A percentile compares a stretch with the other conserved stretches of the same genome.
phyloP scores from a whole-genome alignment of 2,113 vertebrate species.

The Clarias macrocephalus region DNA sequence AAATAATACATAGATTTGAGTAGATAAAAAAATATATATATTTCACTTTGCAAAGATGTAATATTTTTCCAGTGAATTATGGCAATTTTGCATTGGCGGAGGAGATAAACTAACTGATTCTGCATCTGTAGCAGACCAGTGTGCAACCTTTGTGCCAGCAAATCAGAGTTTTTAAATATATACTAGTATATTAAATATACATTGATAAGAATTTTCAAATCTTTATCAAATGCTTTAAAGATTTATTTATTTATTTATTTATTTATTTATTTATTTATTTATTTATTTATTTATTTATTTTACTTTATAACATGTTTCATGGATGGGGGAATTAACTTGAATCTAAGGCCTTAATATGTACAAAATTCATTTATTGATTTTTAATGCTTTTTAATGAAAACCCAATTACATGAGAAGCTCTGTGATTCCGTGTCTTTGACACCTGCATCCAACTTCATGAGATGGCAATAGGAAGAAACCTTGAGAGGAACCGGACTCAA shows the following conservation, averaged over 20 bases:
- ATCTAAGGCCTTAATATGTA: not conserved
- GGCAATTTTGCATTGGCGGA: not conserved
- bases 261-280: too few species aligned
- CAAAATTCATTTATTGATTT: not conserved
- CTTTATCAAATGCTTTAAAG: not conserved
- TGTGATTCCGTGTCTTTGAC: not conserved
- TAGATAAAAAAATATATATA: too few species aligned
- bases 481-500: too few species aligned
- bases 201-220: not conserved
- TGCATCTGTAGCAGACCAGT: not conserved
- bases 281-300: too few species aligned
- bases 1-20: too few species aligned
- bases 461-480: not conserved
- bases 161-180: not conserved
- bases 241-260: too few species aligned
- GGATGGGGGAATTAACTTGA: not conserved
- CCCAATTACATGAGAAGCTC: not conserved
- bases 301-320: not conserved
- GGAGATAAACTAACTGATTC: not conserved
- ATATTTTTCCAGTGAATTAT: not conserved
- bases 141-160: not conserved
- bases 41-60: too few species aligned
- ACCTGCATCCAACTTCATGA: too few species aligned
- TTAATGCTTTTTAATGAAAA: not conserved
- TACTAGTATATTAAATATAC: not conserved